A percentile compares a stretch with the other conserved stretches of the same genome.
Evolutionary conservation across 2,113 vertebrate species (phyloP).

Genomic region (Formicarius rufipectus): DNA sequence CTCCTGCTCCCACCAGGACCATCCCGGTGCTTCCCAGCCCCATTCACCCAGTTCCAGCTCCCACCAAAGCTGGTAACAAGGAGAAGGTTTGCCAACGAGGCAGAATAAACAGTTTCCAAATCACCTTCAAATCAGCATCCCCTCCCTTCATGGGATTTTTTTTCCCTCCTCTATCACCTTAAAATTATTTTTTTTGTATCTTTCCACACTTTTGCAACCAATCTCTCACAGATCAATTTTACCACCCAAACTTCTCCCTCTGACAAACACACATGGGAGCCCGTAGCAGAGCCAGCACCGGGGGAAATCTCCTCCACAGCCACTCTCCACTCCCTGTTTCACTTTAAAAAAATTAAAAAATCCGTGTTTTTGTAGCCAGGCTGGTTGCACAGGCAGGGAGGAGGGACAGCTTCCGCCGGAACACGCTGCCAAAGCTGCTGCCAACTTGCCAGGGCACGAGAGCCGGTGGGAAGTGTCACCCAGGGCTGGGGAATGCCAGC

Average conservation of each 20-base stretch:
- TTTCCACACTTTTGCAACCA: background rate
- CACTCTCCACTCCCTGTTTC: background rate
- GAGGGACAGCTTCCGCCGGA: background rate
- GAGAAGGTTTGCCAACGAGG: background rate
- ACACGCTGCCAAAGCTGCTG: background rate
- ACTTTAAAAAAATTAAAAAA: background rate
- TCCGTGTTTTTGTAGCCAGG: background rate
- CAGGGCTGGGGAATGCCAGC: background rate
- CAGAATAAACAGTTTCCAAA: background rate
- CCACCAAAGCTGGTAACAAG: background rate
- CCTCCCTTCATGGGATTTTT: accelerated
- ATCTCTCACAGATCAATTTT: background rate
- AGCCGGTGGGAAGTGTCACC: background rate
- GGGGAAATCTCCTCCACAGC: background rate
- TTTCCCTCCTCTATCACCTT: background rate
- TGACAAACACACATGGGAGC: accelerated
- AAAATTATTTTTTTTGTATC: background rate
- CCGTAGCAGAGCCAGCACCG: background rate
- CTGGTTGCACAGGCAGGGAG: background rate
- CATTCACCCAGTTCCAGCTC: background rate
- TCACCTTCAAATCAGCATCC: background rate
- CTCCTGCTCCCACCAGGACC: background rate
- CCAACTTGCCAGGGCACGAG: background rate
- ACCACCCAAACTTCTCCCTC: accelerated
- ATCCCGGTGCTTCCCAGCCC: background rate